Evolutionary conservation across 2,888 invertebrate genomes (phyloP).

Genomic region (Cantharis lateralis): DNA sequence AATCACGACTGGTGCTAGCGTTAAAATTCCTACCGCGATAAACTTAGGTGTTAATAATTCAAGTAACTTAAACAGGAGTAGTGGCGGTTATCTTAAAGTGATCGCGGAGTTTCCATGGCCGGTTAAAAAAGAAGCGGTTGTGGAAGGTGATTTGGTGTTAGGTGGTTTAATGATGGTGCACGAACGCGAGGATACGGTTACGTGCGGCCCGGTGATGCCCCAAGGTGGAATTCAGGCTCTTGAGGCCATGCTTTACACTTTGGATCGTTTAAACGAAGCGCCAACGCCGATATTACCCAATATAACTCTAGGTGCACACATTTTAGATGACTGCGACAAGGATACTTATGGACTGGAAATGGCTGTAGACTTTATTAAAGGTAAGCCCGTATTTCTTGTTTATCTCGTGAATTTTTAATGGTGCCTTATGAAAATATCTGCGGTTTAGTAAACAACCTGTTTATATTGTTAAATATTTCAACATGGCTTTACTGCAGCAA

Average conservation of each 20-base stretch:
- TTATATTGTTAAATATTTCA: neutral
- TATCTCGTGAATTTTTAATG: neutral
- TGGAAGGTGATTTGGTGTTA: slow-evolving; percentile 86
- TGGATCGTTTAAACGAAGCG: slow-evolving; percentile 77
- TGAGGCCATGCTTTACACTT: slow-evolving; percentile 90
- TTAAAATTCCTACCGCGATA: neutral
- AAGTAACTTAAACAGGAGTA: neutral
- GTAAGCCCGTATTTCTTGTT: slow-evolving; percentile 61
- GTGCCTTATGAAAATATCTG: neutral
- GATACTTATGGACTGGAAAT: slow-evolving; percentile 95
- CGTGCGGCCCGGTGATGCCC: slow-evolving; percentile 93
- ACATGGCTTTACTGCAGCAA: neutral
- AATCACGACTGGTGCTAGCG: slow-evolving; percentile 7
- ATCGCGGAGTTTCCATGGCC: slow-evolving; percentile 67
- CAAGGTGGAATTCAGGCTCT: slow-evolving; percentile 89
- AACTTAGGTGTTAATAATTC: slow-evolving; percentile 8
- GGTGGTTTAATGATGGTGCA: slow-evolving; percentile 97
- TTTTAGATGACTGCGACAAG: slow-evolving; percentile 93
- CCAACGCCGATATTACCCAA: slow-evolving; percentile 73
- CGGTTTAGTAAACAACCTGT: neutral
- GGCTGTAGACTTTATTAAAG: slow-evolving; percentile 96
- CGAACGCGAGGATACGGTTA: slow-evolving; percentile 83
- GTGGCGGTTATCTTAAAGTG: slow-evolving; percentile 17
- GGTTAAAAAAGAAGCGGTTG: slow-evolving; percentile 81
- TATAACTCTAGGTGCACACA: slow-evolving; percentile 82